Conservation (phyloP, 2,113 vertebrate species). For the Falcunculus frontatus region DNA sequence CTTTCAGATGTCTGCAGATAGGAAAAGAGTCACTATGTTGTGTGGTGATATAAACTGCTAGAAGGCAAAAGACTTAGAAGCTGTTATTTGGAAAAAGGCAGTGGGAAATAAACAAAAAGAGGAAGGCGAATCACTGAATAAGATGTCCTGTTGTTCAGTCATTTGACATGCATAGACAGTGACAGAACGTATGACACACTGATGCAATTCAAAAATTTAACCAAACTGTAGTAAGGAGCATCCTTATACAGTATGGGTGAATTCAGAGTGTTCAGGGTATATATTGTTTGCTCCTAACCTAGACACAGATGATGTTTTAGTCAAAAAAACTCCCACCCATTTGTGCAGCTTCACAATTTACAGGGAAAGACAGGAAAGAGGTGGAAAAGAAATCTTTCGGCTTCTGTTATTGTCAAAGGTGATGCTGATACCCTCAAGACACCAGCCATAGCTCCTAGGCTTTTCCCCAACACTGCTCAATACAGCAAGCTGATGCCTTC, state of each 20-base stretch:
- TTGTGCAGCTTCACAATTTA: neutral
- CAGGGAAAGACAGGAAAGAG: neutral
- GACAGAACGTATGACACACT: neutral
- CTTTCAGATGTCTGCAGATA: constrained; percentile 1
- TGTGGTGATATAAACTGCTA: neutral
- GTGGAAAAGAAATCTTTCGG: neutral
- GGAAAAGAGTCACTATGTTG: neutral
- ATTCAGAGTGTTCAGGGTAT: neutral
- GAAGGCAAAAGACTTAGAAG: neutral
- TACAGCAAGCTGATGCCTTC: neutral
- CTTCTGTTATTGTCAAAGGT: neutral
- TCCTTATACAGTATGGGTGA: neutral
- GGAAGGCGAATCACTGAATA: neutral
- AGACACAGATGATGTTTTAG: neutral
- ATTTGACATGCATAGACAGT: neutral
- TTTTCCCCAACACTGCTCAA: neutral
- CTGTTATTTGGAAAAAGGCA: neutral
- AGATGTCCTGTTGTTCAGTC: neutral
- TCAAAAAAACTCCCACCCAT: neutral
- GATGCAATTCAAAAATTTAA: neutral
- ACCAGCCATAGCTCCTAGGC: neutral
- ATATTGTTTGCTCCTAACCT: neutral
- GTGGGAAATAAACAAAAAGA: neutral
- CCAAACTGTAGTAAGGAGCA: neutral
- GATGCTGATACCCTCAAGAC: neutral